phyloP scores from a whole-genome alignment of 2,888 invertebrate species.

The Drosophila mettleri region DNA sequence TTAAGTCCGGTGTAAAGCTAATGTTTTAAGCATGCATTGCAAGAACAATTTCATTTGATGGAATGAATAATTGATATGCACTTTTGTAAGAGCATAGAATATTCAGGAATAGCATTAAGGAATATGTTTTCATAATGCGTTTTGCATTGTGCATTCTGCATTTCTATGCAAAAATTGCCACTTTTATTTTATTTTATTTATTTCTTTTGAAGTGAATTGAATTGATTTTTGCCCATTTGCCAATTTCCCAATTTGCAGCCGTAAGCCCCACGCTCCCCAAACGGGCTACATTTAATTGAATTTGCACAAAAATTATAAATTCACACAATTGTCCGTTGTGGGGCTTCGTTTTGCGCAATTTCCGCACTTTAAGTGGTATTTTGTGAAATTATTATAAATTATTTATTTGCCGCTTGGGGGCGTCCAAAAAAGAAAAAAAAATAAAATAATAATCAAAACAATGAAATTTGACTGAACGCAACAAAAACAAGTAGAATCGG shows the following conservation, averaged over 20 bases:
- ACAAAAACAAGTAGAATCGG: slow-evolving; percentile 13
- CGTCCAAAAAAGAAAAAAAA: background rate
- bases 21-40: background rate
- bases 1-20: background rate
- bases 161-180: slow-evolving; percentile 20
- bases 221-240: slow-evolving; percentile 30
- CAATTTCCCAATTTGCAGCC: slow-evolving; percentile 6
- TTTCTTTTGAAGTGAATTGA: slow-evolving; percentile 15
- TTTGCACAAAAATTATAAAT: slow-evolving; percentile 58
- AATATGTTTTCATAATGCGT: slow-evolving; percentile 15
- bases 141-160: slow-evolving; percentile 27
- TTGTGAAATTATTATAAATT: slow-evolving; percentile 70
- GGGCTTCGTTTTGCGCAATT: slow-evolving; percentile 57
- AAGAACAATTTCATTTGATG: background rate
- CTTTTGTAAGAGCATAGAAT: slow-evolving; percentile 17
- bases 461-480: slow-evolving; percentile 33
- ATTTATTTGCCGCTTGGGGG: slow-evolving; percentile 52
- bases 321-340: slow-evolving; percentile 50
- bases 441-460: slow-evolving; percentile 53
- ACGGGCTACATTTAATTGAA: slow-evolving; percentile 56
- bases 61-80: background rate
- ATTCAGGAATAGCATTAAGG: background rate
- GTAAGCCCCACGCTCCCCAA: slow-evolving; percentile 5
- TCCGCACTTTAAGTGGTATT: slow-evolving; percentile 70
- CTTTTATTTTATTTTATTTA: slow-evolving; percentile 1